Conservation (phyloP, 37 sponge, comb jelly and placozoan genomes). For the Tethya wilhelma region DNA sequence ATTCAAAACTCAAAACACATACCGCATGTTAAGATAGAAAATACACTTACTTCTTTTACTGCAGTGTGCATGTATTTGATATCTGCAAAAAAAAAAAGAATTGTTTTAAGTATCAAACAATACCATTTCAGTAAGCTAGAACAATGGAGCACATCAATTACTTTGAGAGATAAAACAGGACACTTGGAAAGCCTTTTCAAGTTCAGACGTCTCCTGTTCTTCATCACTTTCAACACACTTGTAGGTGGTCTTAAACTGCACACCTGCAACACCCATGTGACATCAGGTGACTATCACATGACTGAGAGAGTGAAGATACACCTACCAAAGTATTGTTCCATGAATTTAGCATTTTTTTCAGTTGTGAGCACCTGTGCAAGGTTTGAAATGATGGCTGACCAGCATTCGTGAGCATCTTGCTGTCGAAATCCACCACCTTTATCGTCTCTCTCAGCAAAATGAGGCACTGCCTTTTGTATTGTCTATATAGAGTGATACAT, state of each 20-base stretch:
- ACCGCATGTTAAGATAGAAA: background rate
- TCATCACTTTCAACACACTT: conserved; percentile 82
- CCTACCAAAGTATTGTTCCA: conserved; percentile 81
- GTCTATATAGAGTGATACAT: conserved; percentile 18
- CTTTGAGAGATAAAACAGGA: conserved; percentile 88
- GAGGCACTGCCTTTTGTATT: conserved; percentile 84
- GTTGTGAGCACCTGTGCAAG: conserved; percentile 37
- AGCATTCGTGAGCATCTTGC: conserved; percentile 99
- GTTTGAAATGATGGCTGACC: conserved; percentile 67
- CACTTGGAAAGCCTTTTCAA: conserved; percentile 79
- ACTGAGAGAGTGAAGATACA: background rate
- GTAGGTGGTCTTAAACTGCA: conserved; percentile 44
- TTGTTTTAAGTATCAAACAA: background rate
- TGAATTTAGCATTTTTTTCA: conserved; percentile 31
- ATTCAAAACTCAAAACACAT: conserved; percentile 1
- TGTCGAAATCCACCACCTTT: conserved; percentile 79
- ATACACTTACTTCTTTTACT: conserved; percentile 61
- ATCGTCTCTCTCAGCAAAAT: conserved; percentile 88
- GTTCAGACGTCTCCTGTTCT: conserved; percentile 70
- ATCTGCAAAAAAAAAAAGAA: conserved; percentile 50
- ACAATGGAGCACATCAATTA: no score
- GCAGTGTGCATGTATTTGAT: conserved; percentile 89
- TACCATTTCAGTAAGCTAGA: background rate
- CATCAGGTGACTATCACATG: background rate
- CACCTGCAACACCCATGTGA: conserved; percentile 22